Evolutionary conservation across 2,888 invertebrate species (phyloP), one percentile per base, ranked within the genome.

Genomic region (Phyto melanocephala): DNA sequence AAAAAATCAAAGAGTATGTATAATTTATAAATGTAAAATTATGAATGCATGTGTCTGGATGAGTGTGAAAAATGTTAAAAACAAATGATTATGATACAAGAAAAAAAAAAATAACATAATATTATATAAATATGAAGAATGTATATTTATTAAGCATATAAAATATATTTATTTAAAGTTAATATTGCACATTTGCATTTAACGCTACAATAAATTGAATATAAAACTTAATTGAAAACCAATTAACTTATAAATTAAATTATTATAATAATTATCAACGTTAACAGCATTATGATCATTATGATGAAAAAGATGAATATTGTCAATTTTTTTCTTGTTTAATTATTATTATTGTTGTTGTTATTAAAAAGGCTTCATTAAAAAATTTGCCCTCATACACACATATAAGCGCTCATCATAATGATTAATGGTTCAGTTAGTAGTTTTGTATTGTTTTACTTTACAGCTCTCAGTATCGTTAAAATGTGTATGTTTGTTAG

Each of bases 211-310:
- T 75, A 40, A 82, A 71, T 56, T 75, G 71, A 67, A 79, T 82
- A 67, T 71, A 65, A 71, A 82, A 82, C 67, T 79, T 82, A 79
- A 82, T 82, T 79, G 82, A 75, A 82, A 82, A 79, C 60, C 82
- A 82, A 82, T 82, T 82, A 79, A 79, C 79, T 82, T 82, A 82
- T 56, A 82, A 79, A 79, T 79, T 82, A 79, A 82, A 79, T 82
- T 82, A 81, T 77, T 67, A 62, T 80, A 63, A 71, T 60, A 22
- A 71, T 75, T 52, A 77, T 67, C 71, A 80, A 40, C 42, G 40
- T 15, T 20, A 60, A 11, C 45, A 45, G 20, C 58, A 63, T 50
- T 37, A 63, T 58, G 8, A 40, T 56, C 40, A 42, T 50, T 40
- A 60, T 62, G 17, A 67, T 50, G 42, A 79, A 4, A 40, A 58